Evolutionary conservation across 2,797 vertebrate species (phyloP).

Genomic region (Chaenodraco wilsoni): DNA sequence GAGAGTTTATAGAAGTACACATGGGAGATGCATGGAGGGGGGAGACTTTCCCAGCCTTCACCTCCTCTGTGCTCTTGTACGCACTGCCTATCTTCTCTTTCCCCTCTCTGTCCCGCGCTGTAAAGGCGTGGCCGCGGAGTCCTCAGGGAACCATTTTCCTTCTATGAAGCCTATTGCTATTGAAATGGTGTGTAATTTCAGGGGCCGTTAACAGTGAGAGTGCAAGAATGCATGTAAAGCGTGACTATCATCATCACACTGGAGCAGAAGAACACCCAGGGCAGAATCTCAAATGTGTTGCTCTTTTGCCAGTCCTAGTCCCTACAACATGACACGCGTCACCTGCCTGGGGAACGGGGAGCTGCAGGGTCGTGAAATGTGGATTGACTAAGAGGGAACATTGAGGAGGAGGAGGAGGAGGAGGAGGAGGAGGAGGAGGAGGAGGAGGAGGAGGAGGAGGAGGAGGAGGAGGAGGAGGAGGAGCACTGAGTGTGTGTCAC

Average conservation of each 20-base stretch:
- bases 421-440: constrained; percentile 50
- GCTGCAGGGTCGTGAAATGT: constrained; percentile 35
- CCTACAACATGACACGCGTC: constrained; percentile 58
- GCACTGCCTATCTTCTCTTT: constrained; percentile 39
- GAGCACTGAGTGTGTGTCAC: constrained; percentile 20
- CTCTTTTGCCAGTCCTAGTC: constrained; percentile 53
- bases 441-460: constrained; percentile 45
- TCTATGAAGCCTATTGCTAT: constrained; percentile 70
- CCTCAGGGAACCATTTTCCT: constrained; percentile 63
- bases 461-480: constrained; percentile 50
- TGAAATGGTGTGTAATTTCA: constrained; percentile 77
- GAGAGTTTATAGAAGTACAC: constrained; percentile 59
- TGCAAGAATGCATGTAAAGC: constrained; percentile 62
- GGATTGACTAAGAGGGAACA: constrained; percentile 44
- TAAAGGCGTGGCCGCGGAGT: constrained; percentile 52
- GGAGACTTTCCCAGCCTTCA: constrained; percentile 39
- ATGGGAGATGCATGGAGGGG: constrained; percentile 47
- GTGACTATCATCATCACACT: constrained; percentile 60
- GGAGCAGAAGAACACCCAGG: constrained; percentile 51
- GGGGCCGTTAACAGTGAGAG: constrained; percentile 63
- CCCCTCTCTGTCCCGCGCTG: constrained; percentile 38
- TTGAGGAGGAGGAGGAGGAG: constrained; percentile 44
- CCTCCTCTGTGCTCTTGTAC: constrained; percentile 36
- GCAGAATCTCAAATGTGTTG: constrained; percentile 57
- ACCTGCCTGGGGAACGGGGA: constrained; percentile 35